These are phyloP conservation scores for Leucoma salicis DNA, from an alignment of 2,888 invertebrate species.

Conservation along the genomic window DNA sequence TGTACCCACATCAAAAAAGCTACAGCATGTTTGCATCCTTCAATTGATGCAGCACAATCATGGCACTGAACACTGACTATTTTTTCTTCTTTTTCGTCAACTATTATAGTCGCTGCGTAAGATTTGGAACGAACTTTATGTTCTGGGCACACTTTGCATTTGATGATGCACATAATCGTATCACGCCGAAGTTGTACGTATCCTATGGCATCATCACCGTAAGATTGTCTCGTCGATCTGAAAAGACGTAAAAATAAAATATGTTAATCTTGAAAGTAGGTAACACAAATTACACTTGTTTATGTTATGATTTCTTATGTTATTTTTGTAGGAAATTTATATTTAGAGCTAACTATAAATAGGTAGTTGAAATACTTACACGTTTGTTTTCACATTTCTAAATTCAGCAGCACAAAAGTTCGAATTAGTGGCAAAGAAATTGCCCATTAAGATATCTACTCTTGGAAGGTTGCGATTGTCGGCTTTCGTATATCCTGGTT, in stretches of 20 bases:
- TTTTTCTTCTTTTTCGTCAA: not conserved
- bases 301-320: not conserved
- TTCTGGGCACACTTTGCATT: not conserved
- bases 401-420: not conserved
- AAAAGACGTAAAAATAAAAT: not conserved
- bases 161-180: not conserved
- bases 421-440: not conserved
- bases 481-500: slow-evolving; percentile 12
- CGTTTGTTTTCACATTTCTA: not conserved
- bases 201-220: not conserved
- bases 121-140: not conserved
- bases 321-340: not conserved
- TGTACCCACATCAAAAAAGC: slow-evolving; percentile 7
- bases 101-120: not conserved
- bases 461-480: not conserved
- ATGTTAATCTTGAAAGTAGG: too few species aligned
- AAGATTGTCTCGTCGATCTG: not conserved
- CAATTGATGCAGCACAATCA: slow-evolving; percentile 2
- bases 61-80: not conserved
- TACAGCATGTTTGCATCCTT: slow-evolving; percentile 1
- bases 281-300: not conserved
- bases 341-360: not conserved
- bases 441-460: not conserved
- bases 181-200: slow-evolving; percentile 4
- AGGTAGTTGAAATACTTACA: not conserved